A percentile compares a stretch with the other conserved stretches of the same genome.
Conservation (phyloP, 2,113 vertebrate genomes). For the Nothocercus julius region DNA sequence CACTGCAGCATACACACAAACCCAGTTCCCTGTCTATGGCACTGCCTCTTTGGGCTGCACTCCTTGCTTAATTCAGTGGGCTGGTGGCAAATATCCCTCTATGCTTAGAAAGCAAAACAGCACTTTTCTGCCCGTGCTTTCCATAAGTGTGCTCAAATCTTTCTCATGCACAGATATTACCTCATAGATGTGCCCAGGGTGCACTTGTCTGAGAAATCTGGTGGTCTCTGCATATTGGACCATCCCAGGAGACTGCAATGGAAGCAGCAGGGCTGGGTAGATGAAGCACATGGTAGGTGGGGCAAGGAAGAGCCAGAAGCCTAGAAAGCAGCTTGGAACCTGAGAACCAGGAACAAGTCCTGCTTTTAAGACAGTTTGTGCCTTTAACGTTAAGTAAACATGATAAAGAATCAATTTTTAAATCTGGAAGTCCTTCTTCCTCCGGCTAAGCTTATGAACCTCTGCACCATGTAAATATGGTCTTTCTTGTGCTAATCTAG, state of each 20-base stretch:
- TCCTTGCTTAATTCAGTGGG: neutral
- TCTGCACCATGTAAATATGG: neutral
- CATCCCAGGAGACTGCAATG: neutral
- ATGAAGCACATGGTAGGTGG: neutral
- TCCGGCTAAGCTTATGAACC: neutral
- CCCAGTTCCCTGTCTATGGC: neutral
- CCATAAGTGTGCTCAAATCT: neutral
- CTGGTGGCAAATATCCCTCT: neutral
- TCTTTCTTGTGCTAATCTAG: neutral
- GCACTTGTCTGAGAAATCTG: neutral
- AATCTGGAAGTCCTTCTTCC: neutral
- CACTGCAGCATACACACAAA: neutral
- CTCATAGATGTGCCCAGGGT: neutral
- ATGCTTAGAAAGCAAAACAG: neutral
- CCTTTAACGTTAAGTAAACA: neutral
- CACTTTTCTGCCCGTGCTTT: neutral
- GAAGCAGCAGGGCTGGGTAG: neutral
- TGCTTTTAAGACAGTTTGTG: neutral
- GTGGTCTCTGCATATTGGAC: neutral
- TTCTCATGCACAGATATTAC: neutral
- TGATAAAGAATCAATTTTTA: neutral
- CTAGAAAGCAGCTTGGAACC: neutral
- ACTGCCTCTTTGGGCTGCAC: fast-evolving
- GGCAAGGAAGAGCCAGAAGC: neutral
- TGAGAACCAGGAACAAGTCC: neutral